These are phyloP conservation scores for Lysandra coridon DNA, from an alignment of 2,888 invertebrate genomes.

Conservation along the genomic window DNA sequence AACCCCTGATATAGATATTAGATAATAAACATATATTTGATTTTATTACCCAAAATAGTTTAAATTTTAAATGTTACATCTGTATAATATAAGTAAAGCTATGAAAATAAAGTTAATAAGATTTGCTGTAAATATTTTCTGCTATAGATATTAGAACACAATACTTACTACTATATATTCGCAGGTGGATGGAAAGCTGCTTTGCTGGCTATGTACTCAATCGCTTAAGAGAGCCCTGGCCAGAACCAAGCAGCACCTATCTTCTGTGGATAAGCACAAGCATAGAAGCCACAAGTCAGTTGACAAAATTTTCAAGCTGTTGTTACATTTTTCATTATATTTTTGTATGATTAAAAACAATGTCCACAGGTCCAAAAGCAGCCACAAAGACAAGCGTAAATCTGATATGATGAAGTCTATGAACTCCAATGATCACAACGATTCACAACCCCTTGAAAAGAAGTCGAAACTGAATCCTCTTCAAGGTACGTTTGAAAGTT, in stretches of 20 bases:
- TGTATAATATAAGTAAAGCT: not conserved
- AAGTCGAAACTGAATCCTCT: conserved; percentile 71
- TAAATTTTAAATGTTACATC: not conserved
- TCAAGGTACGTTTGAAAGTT: conserved; percentile 57
- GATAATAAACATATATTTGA: not conserved
- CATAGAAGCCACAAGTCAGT: conserved; percentile 76
- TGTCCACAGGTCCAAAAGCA: conserved; percentile 80
- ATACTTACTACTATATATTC: not conserved
- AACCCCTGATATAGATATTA: not conserved
- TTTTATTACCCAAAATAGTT: not conserved
- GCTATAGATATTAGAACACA: not conserved
- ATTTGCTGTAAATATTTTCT: not conserved
- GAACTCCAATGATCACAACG: conserved; percentile 62
- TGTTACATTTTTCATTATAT: conserved; percentile 8
- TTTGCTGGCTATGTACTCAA: conserved; percentile 97
- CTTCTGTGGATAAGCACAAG: conserved; percentile 82
- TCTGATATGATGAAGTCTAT: conserved; percentile 81
- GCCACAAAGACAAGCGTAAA: conserved; percentile 85
- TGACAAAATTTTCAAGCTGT: not conserved
- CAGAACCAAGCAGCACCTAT: conserved; percentile 91
- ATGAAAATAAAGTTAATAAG: not conserved
- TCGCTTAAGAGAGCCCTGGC: conserved; percentile 95
- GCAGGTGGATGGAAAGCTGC: conserved; percentile 95
- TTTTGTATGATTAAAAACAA: conserved; percentile 32
- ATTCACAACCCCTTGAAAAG: conserved; percentile 69